Percentiles rank a stretch among this genome's conserved stretches.
These are phyloP conservation scores for Aepyceros melampus DNA, from an alignment of 2,113 vertebrate species.

Conservation along the genomic window DNA sequence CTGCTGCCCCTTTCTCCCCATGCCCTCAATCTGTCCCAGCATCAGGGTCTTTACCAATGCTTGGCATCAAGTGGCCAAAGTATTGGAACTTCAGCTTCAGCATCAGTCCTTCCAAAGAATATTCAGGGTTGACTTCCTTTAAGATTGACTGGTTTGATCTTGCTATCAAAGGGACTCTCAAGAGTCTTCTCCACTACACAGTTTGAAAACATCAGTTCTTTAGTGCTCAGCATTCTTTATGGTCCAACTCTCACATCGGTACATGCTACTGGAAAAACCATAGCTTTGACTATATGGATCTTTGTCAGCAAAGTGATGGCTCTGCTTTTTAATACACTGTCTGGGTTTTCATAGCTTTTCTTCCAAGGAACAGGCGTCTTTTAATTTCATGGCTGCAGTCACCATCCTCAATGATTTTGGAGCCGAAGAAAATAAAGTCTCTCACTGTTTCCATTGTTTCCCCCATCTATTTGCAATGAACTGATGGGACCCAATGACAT, in stretches of 20 bases:
- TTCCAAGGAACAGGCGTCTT: background rate
- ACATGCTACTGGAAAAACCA: background rate
- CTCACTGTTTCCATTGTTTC: background rate
- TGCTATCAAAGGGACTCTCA: background rate
- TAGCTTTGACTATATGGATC: background rate
- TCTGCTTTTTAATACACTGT: background rate
- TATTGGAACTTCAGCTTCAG: background rate
- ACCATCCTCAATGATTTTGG: background rate
- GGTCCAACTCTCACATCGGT: fast-evolving
- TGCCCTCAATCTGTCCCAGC: background rate
- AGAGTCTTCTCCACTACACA: background rate
- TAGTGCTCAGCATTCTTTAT: background rate
- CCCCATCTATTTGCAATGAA: background rate
- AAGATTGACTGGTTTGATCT: background rate
- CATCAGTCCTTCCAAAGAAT: background rate
- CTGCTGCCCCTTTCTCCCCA: fast-evolving
- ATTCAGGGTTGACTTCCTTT: background rate
- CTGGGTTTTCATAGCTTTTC: background rate
- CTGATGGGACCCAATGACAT: background rate
- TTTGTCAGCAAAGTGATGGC: background rate
- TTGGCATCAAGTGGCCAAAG: background rate
- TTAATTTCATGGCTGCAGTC: background rate
- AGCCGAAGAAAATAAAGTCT: background rate
- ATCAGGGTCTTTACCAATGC: background rate
- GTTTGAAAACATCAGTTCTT: background rate